Evolutionary conservation across 1,140 invertebrate species (phyloP).

Genomic region (Bombus waltoni): DNA sequence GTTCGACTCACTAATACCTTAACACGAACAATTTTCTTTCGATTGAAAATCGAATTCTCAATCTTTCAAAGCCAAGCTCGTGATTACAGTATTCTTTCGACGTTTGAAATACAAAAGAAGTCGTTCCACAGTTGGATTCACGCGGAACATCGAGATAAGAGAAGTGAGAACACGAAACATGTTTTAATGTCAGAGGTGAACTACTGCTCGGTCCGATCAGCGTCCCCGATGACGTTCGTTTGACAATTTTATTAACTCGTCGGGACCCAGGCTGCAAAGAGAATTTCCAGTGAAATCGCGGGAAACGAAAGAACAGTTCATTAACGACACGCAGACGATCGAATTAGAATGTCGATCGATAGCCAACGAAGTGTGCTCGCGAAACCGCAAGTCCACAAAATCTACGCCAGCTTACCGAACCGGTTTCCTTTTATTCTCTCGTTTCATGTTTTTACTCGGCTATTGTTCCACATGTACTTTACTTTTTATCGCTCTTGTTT

Average conservation of each 20-base stretch:
- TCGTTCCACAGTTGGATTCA: not conserved
- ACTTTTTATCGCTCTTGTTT: not conserved
- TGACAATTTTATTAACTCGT: constrained; percentile 51
- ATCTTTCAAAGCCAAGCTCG: not conserved
- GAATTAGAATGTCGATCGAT: constrained; percentile 64
- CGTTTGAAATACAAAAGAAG: not conserved
- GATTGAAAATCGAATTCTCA: not conserved
- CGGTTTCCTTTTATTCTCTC: constrained; percentile 22
- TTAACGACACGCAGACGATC: constrained; percentile 59
- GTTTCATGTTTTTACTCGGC: constrained; percentile 20
- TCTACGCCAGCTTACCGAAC: constrained; percentile 21
- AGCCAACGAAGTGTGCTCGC: constrained; percentile 54
- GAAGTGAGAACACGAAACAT: constrained; percentile 1
- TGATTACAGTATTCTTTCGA: not conserved
- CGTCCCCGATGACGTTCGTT: constrained; percentile 53
- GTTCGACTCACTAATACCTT: not conserved
- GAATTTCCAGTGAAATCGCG: constrained; percentile 43
- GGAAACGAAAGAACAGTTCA: constrained; percentile 60
- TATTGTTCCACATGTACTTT: constrained; percentile 13
- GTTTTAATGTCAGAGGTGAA: constrained; percentile 35
- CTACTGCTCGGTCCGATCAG: not conserved
- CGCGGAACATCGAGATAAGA: not conserved
- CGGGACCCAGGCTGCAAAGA: constrained; percentile 46
- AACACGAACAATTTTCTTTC: not conserved
- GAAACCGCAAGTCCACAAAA: constrained; percentile 62